Conservation (phyloP, 2,888 invertebrate species). For the Synanthedon vespiformis region DNA sequence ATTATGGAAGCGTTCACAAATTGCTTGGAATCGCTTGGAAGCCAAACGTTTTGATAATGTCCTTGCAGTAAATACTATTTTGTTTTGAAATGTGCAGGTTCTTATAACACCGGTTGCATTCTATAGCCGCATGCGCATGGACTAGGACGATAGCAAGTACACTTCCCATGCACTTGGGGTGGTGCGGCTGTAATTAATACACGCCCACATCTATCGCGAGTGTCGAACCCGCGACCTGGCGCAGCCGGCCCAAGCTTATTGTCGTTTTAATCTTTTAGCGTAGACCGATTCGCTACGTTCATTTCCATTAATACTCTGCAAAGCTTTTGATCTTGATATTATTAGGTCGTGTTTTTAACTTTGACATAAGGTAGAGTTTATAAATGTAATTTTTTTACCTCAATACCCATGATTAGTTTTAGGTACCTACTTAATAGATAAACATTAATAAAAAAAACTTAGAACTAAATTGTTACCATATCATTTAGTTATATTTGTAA, state of each 20-base stretch:
- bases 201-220: constrained; percentile 35
- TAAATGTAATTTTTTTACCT: no score
- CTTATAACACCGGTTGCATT: neutral
- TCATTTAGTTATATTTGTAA: no score
- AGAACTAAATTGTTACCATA: no score
- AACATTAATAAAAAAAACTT: no score
- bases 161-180: constrained; percentile 35
- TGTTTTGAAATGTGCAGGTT: neutral
- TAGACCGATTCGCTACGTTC: neutral
- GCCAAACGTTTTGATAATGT: no score
- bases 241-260: neutral
- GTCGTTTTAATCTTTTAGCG: neutral
- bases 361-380: no score
- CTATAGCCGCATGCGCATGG: neutral
- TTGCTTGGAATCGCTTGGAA: no score
- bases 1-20: no score
- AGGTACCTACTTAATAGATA: no score
- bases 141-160: constrained; percentile 9
- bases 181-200: constrained; percentile 48
- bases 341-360: no score
- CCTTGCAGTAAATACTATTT: neutral
- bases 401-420: no score
- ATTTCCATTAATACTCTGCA: neutral
- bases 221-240: constrained; percentile 19
- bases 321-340: no score